Conservation (phyloP, 2,888 invertebrate species). For the Heliconius ismenius region DNA sequence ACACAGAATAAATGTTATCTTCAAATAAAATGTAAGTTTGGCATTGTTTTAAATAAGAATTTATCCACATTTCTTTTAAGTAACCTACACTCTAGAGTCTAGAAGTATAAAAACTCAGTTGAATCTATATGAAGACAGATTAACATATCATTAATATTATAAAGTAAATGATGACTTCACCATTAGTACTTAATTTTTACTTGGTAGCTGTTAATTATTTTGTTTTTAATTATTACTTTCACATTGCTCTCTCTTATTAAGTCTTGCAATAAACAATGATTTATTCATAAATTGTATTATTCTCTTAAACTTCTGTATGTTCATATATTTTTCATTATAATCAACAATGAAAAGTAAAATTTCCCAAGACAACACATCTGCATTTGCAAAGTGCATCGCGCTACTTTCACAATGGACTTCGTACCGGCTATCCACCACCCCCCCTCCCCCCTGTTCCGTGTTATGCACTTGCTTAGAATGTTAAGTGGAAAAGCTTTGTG, state of each 20-base stretch:
- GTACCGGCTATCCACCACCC: background rate
- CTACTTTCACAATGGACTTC: slow-evolving; percentile 22
- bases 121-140: background rate
- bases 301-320: too few relatives aligned
- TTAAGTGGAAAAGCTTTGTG: background rate
- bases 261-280: too few relatives aligned
- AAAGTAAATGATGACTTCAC: background rate
- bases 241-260: background rate
- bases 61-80: background rate
- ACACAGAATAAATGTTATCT: too few relatives aligned
- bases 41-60: too few relatives aligned
- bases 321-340: background rate
- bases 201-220: background rate
- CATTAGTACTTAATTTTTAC: background rate
- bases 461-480: slow-evolving; percentile 10
- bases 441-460: background rate
- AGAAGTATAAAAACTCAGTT: slow-evolving; percentile 3
- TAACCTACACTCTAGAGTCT: background rate
- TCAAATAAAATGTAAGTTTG: too few relatives aligned
- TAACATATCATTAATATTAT: background rate
- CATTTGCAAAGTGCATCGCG: slow-evolving; percentile 17
- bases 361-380: slow-evolving; percentile 11
- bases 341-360: background rate
- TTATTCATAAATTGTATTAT: too few relatives aligned
- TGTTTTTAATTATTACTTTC: background rate